Percentiles rank a stretch among this genome's conserved stretches.
These are phyloP conservation scores for Erythrolamprus reginae DNA, from an alignment of 2,113 vertebrate species.

Conservation along the genomic window DNA sequence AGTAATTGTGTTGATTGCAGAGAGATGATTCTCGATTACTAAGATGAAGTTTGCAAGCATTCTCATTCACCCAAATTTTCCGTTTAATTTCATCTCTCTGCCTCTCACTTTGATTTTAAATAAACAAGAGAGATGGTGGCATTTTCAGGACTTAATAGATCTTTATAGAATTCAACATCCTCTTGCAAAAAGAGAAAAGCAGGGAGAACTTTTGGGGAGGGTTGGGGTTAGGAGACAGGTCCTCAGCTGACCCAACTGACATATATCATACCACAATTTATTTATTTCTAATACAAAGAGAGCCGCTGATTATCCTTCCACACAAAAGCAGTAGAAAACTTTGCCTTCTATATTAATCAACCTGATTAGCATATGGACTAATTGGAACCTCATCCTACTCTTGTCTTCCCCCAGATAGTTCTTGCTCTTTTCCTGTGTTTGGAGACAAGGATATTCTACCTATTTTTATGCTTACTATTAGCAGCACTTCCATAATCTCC, in stretches of 20 bases:
- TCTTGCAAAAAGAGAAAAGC: neutral
- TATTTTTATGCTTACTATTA: conserved; percentile 40
- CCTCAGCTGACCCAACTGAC: conserved; percentile 34
- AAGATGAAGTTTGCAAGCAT: neutral
- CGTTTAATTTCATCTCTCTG: neutral
- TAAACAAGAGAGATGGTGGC: neutral
- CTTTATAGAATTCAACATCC: neutral
- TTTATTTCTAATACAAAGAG: conserved; percentile 43
- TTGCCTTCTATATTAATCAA: conserved; percentile 50
- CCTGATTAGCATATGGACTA: conserved; percentile 41
- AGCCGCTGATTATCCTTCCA: conserved; percentile 61
- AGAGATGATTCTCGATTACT: neutral
- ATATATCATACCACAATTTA: conserved; percentile 45
- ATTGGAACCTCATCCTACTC: conserved; percentile 55
- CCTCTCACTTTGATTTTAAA: neutral
- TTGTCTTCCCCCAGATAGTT: conserved; percentile 28
- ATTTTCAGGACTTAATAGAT: neutral
- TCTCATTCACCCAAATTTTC: neutral
- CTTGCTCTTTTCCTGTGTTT: conserved; percentile 21
- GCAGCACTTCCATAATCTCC: conserved; percentile 21
- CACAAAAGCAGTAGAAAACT: conserved; percentile 32
- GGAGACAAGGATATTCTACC: conserved; percentile 20
- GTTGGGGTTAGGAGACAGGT: neutral
- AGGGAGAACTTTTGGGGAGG: neutral
- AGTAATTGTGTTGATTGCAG: neutral